Evolutionary conservation across 2,797 vertebrate genomes (phyloP).

Genomic region (Delichon dasypus): DNA sequence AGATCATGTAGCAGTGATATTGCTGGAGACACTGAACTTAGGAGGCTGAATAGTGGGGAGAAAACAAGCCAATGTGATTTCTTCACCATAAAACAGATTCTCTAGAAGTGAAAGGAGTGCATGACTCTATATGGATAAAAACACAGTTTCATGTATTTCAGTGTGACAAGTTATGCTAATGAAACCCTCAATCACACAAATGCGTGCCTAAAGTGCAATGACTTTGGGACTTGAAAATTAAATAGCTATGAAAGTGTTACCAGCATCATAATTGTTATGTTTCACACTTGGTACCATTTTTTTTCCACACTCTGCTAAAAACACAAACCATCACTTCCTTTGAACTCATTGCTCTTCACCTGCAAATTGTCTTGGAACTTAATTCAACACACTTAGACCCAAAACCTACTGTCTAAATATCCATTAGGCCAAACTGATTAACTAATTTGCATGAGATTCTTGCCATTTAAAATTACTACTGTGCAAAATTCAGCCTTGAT

Average conservation of each 20-base stretch:
- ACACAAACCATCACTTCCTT: neutral
- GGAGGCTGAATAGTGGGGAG: neutral
- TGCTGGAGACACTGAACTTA: neutral
- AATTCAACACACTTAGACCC: neutral
- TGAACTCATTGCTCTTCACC: neutral
- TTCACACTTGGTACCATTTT: neutral
- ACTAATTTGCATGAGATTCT: neutral
- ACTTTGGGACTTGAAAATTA: neutral
- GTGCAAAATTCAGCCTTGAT: conserved; percentile 1
- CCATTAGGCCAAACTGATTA: neutral
- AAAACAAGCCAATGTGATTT: neutral
- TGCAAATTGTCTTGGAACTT: neutral
- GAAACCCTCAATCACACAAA: neutral
- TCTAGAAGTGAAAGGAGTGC: neutral
- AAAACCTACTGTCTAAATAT: neutral
- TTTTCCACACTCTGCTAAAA: neutral
- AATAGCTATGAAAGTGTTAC: neutral
- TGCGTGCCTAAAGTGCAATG: neutral
- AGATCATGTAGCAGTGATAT: neutral
- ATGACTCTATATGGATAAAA: neutral
- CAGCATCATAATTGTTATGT: neutral
- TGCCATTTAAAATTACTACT: neutral
- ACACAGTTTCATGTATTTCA: neutral
- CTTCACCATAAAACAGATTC: neutral
- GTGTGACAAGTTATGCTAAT: neutral